Evolutionary conservation across 2,797 vertebrate species (phyloP).

Genomic region (Betta splendens): DNA sequence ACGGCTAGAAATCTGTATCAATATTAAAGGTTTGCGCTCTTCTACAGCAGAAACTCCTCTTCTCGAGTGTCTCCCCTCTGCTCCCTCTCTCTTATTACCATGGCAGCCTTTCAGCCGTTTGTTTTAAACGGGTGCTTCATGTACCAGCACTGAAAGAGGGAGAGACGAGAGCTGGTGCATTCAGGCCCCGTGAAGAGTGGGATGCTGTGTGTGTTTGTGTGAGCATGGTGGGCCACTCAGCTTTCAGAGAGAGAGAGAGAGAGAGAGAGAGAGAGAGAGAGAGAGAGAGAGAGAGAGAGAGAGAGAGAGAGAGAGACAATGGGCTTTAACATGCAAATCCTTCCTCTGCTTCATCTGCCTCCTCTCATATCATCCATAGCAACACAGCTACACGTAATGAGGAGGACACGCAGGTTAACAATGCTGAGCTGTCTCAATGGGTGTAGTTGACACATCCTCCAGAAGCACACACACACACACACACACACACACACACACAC

Average conservation of each 20-base stretch:
- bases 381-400: slow-evolving; percentile 63
- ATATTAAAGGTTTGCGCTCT: slow-evolving; percentile 32
- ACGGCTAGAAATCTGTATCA: slow-evolving; percentile 36
- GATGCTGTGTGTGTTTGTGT: slow-evolving; percentile 27
- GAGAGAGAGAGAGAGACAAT: slow-evolving; percentile 15
- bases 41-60: slow-evolving; percentile 42
- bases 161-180: slow-evolving; percentile 50
- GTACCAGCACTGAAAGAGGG: slow-evolving; percentile 31
- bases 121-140: slow-evolving; percentile 39
- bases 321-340: slow-evolving; percentile 70
- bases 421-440: slow-evolving; percentile 48
- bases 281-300: slow-evolving; percentile 8
- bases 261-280: slow-evolving; percentile 11
- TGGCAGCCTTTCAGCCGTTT: slow-evolving; percentile 45
- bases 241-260: slow-evolving; percentile 26
- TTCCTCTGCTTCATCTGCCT: slow-evolving; percentile 55
- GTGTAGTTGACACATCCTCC: slow-evolving; percentile 46
- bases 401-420: slow-evolving; percentile 63
- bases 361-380: slow-evolving; percentile 60
- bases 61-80: slow-evolving; percentile 50
- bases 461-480: slow-evolving; percentile 11
- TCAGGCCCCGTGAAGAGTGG: slow-evolving; percentile 40
- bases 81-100: slow-evolving; percentile 40
- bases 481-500: not conserved
- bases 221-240: slow-evolving; percentile 25